phyloP scores from a whole-genome alignment of 2,113 vertebrate species.

The Hippopotamus amphibius region DNA sequence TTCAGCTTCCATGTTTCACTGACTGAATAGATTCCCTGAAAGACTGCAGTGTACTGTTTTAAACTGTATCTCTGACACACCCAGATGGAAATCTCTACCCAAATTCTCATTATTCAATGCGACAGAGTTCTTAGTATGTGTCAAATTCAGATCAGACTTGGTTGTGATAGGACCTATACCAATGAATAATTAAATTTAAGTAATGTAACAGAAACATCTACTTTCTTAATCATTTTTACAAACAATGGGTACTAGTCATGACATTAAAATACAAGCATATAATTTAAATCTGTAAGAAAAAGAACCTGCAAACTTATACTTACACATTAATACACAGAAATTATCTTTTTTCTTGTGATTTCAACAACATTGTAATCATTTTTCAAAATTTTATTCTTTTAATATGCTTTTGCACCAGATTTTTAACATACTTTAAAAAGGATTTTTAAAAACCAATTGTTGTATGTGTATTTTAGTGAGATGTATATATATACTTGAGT shows the following conservation, averaged over 20 bases:
- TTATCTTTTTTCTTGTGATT: neutral
- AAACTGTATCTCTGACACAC: neutral
- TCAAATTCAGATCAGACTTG: neutral
- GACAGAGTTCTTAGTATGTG: neutral
- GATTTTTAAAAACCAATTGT: neutral
- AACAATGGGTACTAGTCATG: neutral
- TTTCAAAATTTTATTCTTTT: neutral
- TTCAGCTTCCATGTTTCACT: neutral
- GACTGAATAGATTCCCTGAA: neutral
- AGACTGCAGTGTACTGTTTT: neutral
- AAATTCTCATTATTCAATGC: neutral
- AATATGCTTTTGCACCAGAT: neutral
- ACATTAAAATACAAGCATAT: neutral
- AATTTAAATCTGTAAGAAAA: neutral
- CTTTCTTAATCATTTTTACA: neutral
- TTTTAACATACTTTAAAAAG: neutral
- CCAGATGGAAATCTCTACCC: neutral
- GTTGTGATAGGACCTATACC: neutral
- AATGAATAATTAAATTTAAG: constrained; percentile 15
- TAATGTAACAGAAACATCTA: neutral
- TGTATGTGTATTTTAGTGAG: neutral
- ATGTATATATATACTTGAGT: neutral
- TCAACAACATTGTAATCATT: neutral
- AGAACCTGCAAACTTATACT: neutral
- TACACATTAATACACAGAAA: neutral